Evolutionary conservation across 2,113 vertebrate species (phyloP).

Genomic region (Sphaerodactylus townsendi): DNA sequence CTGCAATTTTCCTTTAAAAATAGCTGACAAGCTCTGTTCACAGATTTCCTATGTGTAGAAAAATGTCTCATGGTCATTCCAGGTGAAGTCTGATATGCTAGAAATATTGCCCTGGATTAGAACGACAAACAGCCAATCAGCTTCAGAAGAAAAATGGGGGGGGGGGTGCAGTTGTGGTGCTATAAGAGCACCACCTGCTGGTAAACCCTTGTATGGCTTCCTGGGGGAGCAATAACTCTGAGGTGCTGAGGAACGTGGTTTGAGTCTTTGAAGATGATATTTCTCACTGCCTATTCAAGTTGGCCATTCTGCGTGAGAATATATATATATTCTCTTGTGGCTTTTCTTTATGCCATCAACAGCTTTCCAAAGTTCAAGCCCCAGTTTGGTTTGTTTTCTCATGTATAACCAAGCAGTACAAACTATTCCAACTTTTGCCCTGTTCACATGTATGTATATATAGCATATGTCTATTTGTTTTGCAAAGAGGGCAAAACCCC

Average conservation of each 20-base stretch:
- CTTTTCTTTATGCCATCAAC: neutral
- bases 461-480: constrained; percentile 59
- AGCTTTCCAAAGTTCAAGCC: constrained; percentile 32
- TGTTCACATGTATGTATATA: neutral
- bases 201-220: neutral
- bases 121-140: neutral
- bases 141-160: neutral
- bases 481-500: constrained; percentile 23
- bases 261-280: neutral
- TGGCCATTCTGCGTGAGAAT: neutral
- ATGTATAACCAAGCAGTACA: neutral
- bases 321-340: neutral
- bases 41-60: no score
- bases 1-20: no score
- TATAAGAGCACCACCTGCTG: no score
- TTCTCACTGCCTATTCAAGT: constrained; percentile 1
- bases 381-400: constrained; percentile 32
- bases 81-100: no score
- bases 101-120: neutral
- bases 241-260: neutral
- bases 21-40: no score
- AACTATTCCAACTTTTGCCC: constrained; percentile 53
- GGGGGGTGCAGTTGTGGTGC: neutral
- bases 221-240: neutral
- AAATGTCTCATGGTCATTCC: no score